These are phyloP conservation scores for Linyphia triangularis DNA, from an alignment of 2,888 invertebrate species.

Conservation along the genomic window DNA sequence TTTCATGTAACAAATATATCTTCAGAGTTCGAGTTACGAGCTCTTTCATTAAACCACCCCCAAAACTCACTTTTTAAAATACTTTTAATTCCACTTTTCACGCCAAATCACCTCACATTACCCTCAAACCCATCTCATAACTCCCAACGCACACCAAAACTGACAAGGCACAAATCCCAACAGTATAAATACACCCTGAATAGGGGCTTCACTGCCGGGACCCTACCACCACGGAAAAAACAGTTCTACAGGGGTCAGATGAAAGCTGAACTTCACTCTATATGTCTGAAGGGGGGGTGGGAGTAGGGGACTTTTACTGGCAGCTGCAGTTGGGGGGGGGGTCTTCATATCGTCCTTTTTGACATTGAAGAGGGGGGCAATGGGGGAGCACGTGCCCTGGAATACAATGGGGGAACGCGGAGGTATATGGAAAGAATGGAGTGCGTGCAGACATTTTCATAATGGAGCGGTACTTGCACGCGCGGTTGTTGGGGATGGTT, in stretches of 20 bases:
- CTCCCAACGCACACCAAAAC: background rate
- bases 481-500: background rate
- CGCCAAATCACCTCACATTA: background rate
- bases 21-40: background rate
- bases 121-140: background rate
- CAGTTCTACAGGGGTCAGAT: constrained; percentile 55
- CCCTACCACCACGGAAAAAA: constrained; percentile 1
- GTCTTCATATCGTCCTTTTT: constrained; percentile 51
- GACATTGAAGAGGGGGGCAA: constrained; percentile 44
- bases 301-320: constrained; percentile 50
- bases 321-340: constrained; percentile 44
- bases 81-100: constrained; percentile 2
- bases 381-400: constrained; percentile 35
- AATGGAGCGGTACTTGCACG: constrained; percentile 55
- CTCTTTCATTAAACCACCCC: too few relatives aligned
- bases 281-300: constrained; percentile 34
- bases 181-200: background rate
- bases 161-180: background rate
- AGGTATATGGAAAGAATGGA: constrained; percentile 52
- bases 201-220: background rate
- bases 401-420: constrained; percentile 62
- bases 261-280: too few relatives aligned
- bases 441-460: constrained; percentile 68
- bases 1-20: too few relatives aligned
- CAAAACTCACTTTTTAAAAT: background rate